A percentile compares a stretch with the other conserved stretches of the same genome.
Evolutionary conservation across 2,113 vertebrate genomes (phyloP).

Genomic region (Aphelocoma coerulescens): DNA sequence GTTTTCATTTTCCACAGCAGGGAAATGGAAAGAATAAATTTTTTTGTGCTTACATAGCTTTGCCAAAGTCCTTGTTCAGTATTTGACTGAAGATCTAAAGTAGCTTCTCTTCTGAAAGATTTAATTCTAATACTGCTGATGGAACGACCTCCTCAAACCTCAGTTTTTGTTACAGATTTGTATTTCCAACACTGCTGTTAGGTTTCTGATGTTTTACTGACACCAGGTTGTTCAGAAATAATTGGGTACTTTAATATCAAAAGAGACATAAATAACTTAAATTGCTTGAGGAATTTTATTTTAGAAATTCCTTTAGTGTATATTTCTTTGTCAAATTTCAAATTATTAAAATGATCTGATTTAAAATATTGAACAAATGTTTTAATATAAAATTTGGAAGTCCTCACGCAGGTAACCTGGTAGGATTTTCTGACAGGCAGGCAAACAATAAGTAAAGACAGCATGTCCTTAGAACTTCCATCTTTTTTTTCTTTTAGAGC

Average conservation of each 20-base stretch:
- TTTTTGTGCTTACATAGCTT: neutral
- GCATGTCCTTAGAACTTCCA: conserved; percentile 9
- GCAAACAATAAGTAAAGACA: conserved; percentile 21
- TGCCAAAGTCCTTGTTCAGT: neutral
- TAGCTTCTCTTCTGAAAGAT: neutral
- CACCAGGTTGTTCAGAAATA: conserved; percentile 13
- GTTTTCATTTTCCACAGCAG: neutral
- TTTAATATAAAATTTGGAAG: neutral
- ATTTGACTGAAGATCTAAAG: neutral
- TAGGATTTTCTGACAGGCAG: conserved; percentile 22
- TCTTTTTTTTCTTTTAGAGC: neutral
- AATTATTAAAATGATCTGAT: neutral
- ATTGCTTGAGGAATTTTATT: neutral
- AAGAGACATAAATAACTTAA: neutral
- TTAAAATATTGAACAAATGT: neutral
- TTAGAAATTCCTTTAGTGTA: neutral
- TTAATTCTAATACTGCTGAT: neutral
- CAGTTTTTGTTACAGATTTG: neutral
- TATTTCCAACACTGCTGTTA: neutral
- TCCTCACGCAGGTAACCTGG: neutral
- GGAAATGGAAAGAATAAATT: neutral
- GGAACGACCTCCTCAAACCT: neutral
- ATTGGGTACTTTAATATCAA: neutral
- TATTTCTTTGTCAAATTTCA: neutral
- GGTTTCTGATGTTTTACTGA: neutral